Evolutionary conservation across 2,888 invertebrate species (phyloP), one percentile per base, ranked within the genome.

Genomic region (Alentia gelatinosa): DNA sequence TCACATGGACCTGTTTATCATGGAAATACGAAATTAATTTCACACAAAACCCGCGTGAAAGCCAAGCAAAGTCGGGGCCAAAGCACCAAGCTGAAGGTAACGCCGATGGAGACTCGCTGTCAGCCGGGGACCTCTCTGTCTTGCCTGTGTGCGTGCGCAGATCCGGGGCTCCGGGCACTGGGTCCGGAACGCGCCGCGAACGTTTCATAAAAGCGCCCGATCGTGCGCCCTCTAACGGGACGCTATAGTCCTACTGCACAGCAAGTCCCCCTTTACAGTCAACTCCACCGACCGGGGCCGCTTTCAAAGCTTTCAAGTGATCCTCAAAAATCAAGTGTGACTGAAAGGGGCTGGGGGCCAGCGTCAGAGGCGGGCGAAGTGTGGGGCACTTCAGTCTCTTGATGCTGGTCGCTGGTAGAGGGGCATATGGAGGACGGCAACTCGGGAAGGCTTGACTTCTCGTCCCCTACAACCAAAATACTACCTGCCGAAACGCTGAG

Each of bases 21-120:
- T 86, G 86, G 86, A 86, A 86, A 86, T 86, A 86, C 86, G 47
- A 86, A 79, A 86, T 86, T 86, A 86, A 86, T 86, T 50, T 50
- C 30, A 47, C 86, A 86, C 86, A 86, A 86, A 68, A 68, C 68
- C 68, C 68, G 23, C 30, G 4, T 79, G 79, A 79, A 39, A 79
- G 79, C 79, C 39, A 37, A 37, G 79, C 79, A 79, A 33, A 79
- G 79, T 39, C 35, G 15, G 9, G 68, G n/a, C n/a, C 68, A 26
- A 68, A 68, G 26, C 68, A 68, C n/a, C 56, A 19, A 26, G 68
- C 68, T n/a, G 30, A 68, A 30, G 68, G 68, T 3, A 68, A n/a
- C 56, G 9, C 56, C n/a, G 56, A 12, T 56, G 56, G 19, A 56
- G 56, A 3, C 56, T n/a, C 19, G 56, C 56, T n/a, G 56, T 56